A percentile compares a stretch with the other conserved stretches of the same genome.
These are phyloP conservation scores for Cavia porcellus DNA, from an alignment of 2,113 vertebrate genomes.

Conservation along the genomic window DNA sequence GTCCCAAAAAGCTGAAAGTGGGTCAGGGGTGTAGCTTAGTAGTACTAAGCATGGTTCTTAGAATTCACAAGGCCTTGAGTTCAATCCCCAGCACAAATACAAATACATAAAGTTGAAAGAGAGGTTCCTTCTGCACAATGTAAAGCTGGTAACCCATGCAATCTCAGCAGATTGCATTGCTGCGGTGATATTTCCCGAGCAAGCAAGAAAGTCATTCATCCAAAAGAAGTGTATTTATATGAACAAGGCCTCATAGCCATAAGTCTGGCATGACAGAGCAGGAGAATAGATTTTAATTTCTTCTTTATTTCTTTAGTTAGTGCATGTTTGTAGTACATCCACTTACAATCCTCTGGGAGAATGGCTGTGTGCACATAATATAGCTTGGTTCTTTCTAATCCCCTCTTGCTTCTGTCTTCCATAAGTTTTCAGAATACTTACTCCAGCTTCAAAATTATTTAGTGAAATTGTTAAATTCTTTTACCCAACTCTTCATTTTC, in stretches of 20 bases:
- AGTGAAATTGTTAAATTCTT: slow-evolving; percentile 35
- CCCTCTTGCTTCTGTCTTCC: background rate
- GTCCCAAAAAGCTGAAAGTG: background rate
- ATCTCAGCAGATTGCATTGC: background rate
- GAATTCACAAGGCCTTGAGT: background rate
- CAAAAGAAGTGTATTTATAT: slow-evolving; percentile 34
- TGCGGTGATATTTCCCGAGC: slow-evolving; percentile 44
- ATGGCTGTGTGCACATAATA: background rate
- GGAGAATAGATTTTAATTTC: background rate
- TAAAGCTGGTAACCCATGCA: slow-evolving; percentile 38
- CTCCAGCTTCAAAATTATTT: slow-evolving; percentile 22
- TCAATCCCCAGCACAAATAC: background rate
- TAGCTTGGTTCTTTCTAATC: background rate
- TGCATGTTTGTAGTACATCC: background rate
- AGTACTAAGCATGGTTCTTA: background rate
- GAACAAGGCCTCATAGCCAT: background rate
- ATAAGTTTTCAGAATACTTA: background rate
- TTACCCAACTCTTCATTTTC: slow-evolving; percentile 52
- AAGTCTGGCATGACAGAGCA: slow-evolving; percentile 42
- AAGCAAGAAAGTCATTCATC: background rate
- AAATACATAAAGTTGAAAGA: background rate
- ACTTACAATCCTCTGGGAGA: background rate
- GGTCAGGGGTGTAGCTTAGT: background rate
- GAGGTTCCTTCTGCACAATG: background rate
- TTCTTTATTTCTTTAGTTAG: background rate